These are phyloP conservation scores for Tetranychus cinnabarinus DNA, from an alignment of 1,140 invertebrate species.

Conservation along the genomic window DNA sequence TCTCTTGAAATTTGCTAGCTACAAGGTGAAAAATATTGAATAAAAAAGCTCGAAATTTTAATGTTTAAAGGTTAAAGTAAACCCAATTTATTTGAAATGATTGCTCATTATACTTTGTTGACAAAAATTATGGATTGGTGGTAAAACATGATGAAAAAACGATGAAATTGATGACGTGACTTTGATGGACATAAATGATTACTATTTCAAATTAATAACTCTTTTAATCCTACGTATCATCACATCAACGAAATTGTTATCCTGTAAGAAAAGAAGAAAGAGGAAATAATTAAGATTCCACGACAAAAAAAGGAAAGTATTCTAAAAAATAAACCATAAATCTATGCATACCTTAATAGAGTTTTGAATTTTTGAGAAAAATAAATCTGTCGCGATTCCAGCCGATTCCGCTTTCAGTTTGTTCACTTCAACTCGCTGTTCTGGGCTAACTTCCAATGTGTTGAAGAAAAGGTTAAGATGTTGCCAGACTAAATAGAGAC, in stretches of 20 bases:
- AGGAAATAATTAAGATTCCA: not conserved
- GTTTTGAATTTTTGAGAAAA: constrained; percentile 9
- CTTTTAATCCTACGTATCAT: constrained; percentile 5
- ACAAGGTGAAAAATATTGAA: no score
- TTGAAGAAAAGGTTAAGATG: constrained; percentile 8
- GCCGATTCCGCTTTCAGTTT: constrained; percentile 1
- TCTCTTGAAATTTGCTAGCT: no score
- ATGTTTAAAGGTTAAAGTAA: no score
- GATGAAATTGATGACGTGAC: not conserved
- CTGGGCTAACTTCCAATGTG: not conserved
- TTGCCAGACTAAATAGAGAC: constrained; percentile 8
- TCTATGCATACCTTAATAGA: not conserved
- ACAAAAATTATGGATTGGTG: no score
- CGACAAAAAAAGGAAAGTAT: no score
- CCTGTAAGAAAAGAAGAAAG: constrained; percentile 3
- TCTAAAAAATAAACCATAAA: not conserved
- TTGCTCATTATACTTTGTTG: no score
- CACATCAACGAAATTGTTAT: constrained; percentile 8
- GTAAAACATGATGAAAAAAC: no score
- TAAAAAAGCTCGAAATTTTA: no score
- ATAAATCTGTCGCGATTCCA: constrained; percentile 3
- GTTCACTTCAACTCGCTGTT: constrained; percentile 1
- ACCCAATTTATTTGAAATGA: no score
- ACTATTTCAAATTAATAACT: not conserved
- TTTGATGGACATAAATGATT: not conserved